A percentile compares a stretch with the other conserved stretches of the same genome.
These are phyloP conservation scores for Laterallus jamaicensis DNA, from an alignment of 2,113 vertebrate genomes.

Conservation along the genomic window DNA sequence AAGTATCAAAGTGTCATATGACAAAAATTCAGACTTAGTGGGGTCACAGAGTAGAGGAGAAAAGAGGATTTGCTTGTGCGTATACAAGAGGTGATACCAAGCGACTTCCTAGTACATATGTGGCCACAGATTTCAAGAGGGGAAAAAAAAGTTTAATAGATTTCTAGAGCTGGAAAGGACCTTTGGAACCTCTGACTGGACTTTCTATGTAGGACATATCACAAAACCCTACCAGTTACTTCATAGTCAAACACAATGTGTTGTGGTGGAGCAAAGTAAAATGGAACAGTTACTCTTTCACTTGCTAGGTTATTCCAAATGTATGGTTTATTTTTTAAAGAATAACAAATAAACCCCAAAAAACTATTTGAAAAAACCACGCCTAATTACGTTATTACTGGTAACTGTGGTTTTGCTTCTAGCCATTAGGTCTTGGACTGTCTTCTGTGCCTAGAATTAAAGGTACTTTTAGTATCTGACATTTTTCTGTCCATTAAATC, in stretches of 20 bases:
- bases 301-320: not conserved
- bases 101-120: not conserved
- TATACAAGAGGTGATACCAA: not conserved
- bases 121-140: not conserved
- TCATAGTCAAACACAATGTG: not conserved
- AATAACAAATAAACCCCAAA: not conserved
- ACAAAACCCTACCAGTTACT: not conserved
- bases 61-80: fast-evolving
- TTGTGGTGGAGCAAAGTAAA: not conserved
- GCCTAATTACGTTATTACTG: not conserved
- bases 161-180: not conserved
- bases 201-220: fast-evolving
- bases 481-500: not conserved
- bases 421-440: not conserved
- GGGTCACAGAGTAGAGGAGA: not conserved
- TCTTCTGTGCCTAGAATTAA: not conserved
- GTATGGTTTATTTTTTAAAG: not conserved
- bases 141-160: not conserved
- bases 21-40: not conserved
- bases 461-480: not conserved
- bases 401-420: not conserved
- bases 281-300: not conserved
- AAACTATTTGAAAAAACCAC: not conserved
- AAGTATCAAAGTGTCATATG: not conserved
- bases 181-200: not conserved